These are phyloP conservation scores for Cladopsammia gracilis DNA, from an alignment of 64 coral and sea anemone genomes.

Conservation along the genomic window DNA sequence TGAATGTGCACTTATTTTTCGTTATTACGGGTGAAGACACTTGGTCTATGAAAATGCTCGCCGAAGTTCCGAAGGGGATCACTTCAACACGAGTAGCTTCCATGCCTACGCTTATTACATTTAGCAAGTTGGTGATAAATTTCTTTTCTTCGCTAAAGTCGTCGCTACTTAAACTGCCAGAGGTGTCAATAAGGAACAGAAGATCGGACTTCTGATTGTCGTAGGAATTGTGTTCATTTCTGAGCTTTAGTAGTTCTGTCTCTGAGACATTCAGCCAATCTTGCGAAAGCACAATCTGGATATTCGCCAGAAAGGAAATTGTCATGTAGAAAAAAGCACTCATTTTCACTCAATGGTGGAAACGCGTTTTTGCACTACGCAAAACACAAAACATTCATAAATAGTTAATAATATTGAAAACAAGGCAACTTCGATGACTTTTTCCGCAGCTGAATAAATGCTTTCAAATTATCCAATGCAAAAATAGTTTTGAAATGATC, in stretches of 20 bases:
- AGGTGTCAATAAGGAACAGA: slow-evolving; percentile 82
- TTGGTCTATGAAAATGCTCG: slow-evolving; percentile 57
- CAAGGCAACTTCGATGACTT: not conserved
- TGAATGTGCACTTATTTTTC: slow-evolving; percentile 86
- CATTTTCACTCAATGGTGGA: not conserved
- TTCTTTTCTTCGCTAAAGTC: slow-evolving; percentile 78
- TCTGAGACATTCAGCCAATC: slow-evolving; percentile 76
- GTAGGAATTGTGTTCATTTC: slow-evolving; percentile 34
- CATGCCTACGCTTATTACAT: slow-evolving; percentile 61
- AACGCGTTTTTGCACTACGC: not conserved
- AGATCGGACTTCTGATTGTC: slow-evolving; percentile 74
- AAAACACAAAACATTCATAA: not conserved
- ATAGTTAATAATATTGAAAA: not conserved
- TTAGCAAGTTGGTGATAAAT: slow-evolving; percentile 85
- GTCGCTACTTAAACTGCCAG: slow-evolving; percentile 53
- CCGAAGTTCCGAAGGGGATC: slow-evolving; percentile 55
- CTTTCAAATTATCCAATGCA: not conserved
- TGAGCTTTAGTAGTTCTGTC: slow-evolving; percentile 53
- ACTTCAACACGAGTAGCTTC: slow-evolving; percentile 84
- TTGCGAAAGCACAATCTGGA: not conserved
- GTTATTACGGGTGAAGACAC: slow-evolving; percentile 31
- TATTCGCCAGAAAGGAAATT: not conserved
- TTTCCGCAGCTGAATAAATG: not conserved
- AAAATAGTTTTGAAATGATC: not conserved
- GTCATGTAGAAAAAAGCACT: not conserved